These are phyloP conservation scores for Zaprionus davidi DNA, from an alignment of 1,140 invertebrate species.

Conservation along the genomic window DNA sequence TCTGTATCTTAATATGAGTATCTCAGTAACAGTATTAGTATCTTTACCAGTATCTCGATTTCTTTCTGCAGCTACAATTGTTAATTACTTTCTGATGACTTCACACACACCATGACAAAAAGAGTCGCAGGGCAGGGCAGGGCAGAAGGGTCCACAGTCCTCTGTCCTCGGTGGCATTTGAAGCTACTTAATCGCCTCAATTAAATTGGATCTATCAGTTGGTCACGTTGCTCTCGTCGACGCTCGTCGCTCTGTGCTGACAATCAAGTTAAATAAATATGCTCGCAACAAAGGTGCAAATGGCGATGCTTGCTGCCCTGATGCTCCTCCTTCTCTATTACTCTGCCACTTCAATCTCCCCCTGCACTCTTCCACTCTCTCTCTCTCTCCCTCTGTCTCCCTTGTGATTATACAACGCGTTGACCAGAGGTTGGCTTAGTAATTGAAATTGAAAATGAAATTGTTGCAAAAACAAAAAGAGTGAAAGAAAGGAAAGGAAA, in stretches of 20 bases:
- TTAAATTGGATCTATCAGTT: slow-evolving; percentile 10
- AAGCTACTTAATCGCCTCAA: slow-evolving; percentile 6
- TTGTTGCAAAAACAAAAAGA: slow-evolving; percentile 46
- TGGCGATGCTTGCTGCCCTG: not conserved
- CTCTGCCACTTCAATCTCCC: not conserved
- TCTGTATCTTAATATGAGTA: too few relatives aligned
- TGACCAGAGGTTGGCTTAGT: slow-evolving; percentile 45
- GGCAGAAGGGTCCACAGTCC: not conserved
- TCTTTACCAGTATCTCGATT: not conserved
- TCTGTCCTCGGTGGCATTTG: not conserved
- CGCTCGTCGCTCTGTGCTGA: not conserved
- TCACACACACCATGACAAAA: not conserved
- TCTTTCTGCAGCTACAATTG: not conserved
- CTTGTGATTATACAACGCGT: slow-evolving; percentile 28
- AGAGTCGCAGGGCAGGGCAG: not conserved
- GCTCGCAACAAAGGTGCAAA: slow-evolving; percentile 12
- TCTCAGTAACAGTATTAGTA: not conserved
- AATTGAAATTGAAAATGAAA: slow-evolving; percentile 79
- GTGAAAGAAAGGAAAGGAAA: slow-evolving; percentile 22
- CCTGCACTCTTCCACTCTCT: not conserved
- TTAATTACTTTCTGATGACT: not conserved
- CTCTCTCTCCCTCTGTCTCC: not conserved
- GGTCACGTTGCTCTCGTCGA: not conserved
- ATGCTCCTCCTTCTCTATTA: not conserved
- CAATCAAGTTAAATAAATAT: slow-evolving; percentile 10